A percentile compares a stretch with the other conserved stretches of the same genome.
These are phyloP conservation scores for Stegostoma tigrinum DNA, from an alignment of 2,113 vertebrate genomes.

Conservation along the genomic window DNA sequence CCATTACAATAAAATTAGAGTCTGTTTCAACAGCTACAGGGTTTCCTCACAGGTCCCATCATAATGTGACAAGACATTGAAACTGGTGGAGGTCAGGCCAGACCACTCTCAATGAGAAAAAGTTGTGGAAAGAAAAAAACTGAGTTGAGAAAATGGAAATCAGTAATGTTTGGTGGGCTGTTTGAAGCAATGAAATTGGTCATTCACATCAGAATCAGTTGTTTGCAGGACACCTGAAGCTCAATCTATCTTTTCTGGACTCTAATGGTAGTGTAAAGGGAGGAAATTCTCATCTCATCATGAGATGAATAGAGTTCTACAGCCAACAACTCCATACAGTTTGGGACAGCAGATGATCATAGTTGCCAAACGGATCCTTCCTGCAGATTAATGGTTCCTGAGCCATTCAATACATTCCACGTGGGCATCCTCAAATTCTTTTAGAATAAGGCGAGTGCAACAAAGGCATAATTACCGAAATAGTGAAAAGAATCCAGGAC, in stretches of 20 bases:
- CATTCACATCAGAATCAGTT: not conserved
- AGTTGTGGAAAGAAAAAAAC: not conserved
- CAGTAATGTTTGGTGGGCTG: not conserved
- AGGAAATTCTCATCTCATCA: not conserved
- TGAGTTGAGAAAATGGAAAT: not conserved
- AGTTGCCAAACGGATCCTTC: not conserved
- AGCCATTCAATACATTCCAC: not conserved
- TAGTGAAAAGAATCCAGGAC: not conserved
- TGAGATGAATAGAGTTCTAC: not conserved
- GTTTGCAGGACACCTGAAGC: not conserved
- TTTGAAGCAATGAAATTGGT: not conserved
- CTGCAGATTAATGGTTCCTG: not conserved
- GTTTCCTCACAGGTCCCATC: too few relatives aligned
- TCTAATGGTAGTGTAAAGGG: not conserved
- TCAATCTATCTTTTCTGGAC: not conserved
- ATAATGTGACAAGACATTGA: not conserved
- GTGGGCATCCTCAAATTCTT: not conserved
- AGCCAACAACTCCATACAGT: not conserved
- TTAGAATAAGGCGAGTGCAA: not conserved
- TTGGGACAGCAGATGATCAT: not conserved
- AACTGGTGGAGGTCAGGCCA: not conserved
- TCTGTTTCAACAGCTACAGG: not conserved
- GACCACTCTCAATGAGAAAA: not conserved
- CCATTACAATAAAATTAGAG: too few relatives aligned
- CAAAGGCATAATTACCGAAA: not conserved